phyloP scores from a whole-genome alignment of 2,888 invertebrate genomes.

The Scotopteryx bipunctaria region DNA sequence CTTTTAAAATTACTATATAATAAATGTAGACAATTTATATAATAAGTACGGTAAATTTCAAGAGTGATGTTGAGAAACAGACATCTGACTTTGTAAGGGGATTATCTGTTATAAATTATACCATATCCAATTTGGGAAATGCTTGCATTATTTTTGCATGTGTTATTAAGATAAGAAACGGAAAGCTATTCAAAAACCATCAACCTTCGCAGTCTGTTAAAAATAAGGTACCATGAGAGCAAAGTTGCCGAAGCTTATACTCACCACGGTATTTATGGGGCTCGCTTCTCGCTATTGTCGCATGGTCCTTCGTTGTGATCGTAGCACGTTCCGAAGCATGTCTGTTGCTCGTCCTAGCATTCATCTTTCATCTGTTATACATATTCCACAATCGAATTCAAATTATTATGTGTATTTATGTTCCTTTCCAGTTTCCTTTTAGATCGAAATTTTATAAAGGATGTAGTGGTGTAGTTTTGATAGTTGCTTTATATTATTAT shows the following conservation, averaged over 20 bases:
- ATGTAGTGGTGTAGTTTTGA: conserved; percentile 5
- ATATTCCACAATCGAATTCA: background rate
- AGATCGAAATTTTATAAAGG: conserved; percentile 5
- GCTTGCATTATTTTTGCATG: too few species aligned
- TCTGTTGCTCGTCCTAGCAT: conserved; percentile 29
- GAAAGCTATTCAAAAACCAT: too few species aligned
- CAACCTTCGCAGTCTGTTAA: too few species aligned
- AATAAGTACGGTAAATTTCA: too few species aligned
- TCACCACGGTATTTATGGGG: conserved; percentile 61
- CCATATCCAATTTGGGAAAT: too few species aligned
- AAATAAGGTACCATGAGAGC: conserved; percentile 16
- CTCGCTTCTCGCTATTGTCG: conserved; percentile 55
- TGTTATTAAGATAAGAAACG: too few species aligned
- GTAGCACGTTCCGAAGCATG: conserved; percentile 47
- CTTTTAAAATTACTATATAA: too few species aligned
- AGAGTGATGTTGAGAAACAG: too few species aligned
- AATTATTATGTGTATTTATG: conserved; percentile 11
- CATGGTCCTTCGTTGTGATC: conserved; percentile 41
- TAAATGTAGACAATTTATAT: too few species aligned
- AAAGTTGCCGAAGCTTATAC: conserved; percentile 58
- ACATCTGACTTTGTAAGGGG: too few species aligned
- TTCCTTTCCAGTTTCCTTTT: conserved; percentile 8
- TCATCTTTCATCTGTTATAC: conserved; percentile 25
- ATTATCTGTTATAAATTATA: too few species aligned
- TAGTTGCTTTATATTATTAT: conserved; percentile 21